Base-by-base conservation (phyloP, 1,140 invertebrate genomes). In the Ephestia elutella region DNA sequence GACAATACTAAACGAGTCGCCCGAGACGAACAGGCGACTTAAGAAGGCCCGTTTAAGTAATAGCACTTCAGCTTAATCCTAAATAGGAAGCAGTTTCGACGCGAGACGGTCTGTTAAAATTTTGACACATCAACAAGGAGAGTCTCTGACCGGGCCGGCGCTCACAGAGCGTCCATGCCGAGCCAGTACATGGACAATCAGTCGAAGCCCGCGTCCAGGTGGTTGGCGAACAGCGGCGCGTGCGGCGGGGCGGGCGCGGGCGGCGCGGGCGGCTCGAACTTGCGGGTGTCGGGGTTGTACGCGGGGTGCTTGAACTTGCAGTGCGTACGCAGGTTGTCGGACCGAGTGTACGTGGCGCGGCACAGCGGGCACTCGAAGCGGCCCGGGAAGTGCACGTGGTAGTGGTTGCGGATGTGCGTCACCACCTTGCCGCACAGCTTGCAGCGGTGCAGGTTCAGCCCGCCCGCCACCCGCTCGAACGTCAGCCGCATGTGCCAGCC, bases 401-500 rank as follows among this genome's bases (percentile, higher is more conserved):
- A 95, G 91, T 96, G 95, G 91, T 95, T 96, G 86, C 95, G 93
- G 91, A 95, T 95, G 92, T 96, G 94, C 86, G 94, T 95, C 90
- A 95, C 94, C 91, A 95, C 93, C 92, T 95, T 96, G 90, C 95
- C 95, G 91, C 94, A 96, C 90, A 95, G 92, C 92, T 95, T 95
- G 92, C 95, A 95, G 89, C 94, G 94, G 92, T 95, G 94, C 91
- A 95, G 93, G 91, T 95, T 95, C 87, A 94, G 93, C 91, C 93
- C 93, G 89, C 94, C 94, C 90, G 94, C 94, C 90, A 95, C 92
- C 77, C 94, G 94, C 92, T 96, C 95, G 92, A 95, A 96, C 87
- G 94, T 95, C 90, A 95, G 93, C 91, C 94, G 93, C 94, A 95
- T 96, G 92, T 95, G 94, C 94, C 94, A 95, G 91, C 94, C 93